These are phyloP conservation scores for Okamejei kenojei DNA, from an alignment of 2,797 vertebrate genomes.

Conservation along the genomic window DNA sequence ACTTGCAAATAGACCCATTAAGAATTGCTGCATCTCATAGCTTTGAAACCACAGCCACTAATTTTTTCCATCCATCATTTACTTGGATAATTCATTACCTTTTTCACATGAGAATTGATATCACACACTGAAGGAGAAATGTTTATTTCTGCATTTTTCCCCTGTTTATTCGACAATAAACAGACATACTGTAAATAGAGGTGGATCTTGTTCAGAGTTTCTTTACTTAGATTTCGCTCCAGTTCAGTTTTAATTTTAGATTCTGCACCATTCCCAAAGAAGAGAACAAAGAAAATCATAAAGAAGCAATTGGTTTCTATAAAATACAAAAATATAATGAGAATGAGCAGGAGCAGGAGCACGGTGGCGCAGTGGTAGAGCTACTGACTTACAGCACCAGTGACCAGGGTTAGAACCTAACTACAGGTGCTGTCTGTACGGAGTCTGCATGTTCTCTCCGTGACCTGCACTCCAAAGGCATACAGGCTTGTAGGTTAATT, in stretches of 20 bases:
- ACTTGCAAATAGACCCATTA: constrained; percentile 6
- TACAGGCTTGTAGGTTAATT: no score
- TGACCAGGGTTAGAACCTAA: no score
- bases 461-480: no score
- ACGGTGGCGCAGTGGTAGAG: no score
- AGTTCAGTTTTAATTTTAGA: not conserved
- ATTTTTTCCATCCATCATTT: constrained; percentile 31
- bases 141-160: not conserved
- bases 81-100: constrained; percentile 12
- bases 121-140: constrained; percentile 24
- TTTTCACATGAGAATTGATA: constrained; percentile 25
- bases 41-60: constrained; percentile 5
- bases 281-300: not conserved
- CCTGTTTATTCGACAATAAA: not conserved
- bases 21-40: not conserved
- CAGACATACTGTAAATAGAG: not conserved
- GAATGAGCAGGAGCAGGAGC: not conserved
- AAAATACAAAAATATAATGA: not conserved
- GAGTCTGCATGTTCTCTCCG: no score
- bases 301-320: not conserved
- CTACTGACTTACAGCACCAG: no score
- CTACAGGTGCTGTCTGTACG: no score
- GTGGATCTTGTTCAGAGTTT: not conserved
- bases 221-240: not conserved
- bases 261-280: not conserved